Percentiles rank a stretch among this genome's conserved stretches.
Evolutionary conservation across 2,888 invertebrate genomes (phyloP).

Genomic region (Entomobrya multifasciata): DNA sequence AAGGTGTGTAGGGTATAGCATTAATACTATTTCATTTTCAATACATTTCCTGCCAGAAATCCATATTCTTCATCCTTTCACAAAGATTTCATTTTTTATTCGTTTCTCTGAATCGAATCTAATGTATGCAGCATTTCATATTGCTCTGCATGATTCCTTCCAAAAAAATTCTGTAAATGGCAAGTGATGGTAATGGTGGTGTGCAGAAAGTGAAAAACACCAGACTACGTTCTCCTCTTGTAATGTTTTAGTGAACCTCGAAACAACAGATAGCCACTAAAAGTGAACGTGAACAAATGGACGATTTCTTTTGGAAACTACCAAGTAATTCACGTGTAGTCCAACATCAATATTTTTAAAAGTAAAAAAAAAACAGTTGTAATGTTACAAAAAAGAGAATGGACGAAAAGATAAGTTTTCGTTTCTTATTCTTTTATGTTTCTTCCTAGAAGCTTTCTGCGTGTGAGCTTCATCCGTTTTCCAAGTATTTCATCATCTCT

Average conservation of each 20-base stretch:
- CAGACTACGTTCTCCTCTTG: too few species aligned
- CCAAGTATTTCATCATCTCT: slow-evolving; percentile 64
- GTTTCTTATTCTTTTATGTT: background rate
- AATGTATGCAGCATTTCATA: background rate
- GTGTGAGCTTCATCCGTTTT: slow-evolving; percentile 53
- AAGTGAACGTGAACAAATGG: too few species aligned
- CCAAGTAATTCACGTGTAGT: too few species aligned
- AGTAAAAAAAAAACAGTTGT: too few species aligned
- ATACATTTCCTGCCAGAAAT: slow-evolving; percentile 42
- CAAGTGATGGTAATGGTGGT: too few species aligned
- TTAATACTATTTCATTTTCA: slow-evolving; percentile 41
- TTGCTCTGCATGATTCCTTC: too few species aligned
- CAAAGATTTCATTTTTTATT: slow-evolving; percentile 25
- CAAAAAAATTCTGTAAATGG: too few species aligned
- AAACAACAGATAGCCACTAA: too few species aligned
- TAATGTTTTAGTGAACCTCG: too few species aligned
- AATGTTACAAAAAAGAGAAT: background rate
- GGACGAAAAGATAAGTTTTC: slow-evolving; percentile 42
- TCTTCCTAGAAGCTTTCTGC: background rate
- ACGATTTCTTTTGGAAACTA: too few species aligned
- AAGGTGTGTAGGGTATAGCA: background rate
- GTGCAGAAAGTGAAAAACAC: too few species aligned
- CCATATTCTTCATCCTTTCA: slow-evolving; percentile 11
- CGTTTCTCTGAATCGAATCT: background rate
- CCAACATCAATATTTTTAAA: too few species aligned